Evolutionary conservation across 1,140 invertebrate species (phyloP).

Genomic region (Drosophila pallidifrons): DNA sequence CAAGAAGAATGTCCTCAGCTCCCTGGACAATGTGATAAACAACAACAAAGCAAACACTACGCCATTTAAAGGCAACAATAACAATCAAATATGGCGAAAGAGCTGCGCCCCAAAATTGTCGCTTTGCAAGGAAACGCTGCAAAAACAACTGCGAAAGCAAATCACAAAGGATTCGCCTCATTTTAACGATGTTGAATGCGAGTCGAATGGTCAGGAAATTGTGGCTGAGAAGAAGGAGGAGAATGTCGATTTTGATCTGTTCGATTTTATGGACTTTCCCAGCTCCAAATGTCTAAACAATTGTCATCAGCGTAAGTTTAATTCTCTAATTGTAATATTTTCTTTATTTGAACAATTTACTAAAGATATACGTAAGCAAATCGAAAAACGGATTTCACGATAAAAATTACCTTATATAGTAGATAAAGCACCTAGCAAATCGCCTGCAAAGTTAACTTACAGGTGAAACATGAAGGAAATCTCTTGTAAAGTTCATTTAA

Average conservation of each 20-base stretch:
- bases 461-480: no score
- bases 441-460: no score
- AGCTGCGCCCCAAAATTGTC: constrained; percentile 41
- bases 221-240: background rate
- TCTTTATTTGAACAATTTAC: background rate
- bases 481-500: no score
- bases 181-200: background rate
- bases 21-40: constrained; percentile 34
- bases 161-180: background rate
- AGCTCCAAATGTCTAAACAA: constrained; percentile 27
- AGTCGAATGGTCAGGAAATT: background rate
- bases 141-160: constrained; percentile 21
- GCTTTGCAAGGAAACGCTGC: constrained; percentile 41
- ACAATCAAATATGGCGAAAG: constrained; percentile 4
- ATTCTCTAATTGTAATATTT: background rate
- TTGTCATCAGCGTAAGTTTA: constrained; percentile 33
- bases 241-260: constrained; percentile 13
- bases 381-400: no score
- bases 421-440: no score
- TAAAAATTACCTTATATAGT: no score
- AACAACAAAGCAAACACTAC: constrained; percentile 17
- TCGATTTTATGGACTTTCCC: constrained; percentile 47
- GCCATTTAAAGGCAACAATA: constrained; percentile 11
- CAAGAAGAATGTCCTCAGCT: constrained; percentile 32
- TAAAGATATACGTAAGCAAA: no score